Evolutionary conservation across 1,140 invertebrate genomes (phyloP).

Genomic region (Pachyrhynchus sulphureomaculatus): DNA sequence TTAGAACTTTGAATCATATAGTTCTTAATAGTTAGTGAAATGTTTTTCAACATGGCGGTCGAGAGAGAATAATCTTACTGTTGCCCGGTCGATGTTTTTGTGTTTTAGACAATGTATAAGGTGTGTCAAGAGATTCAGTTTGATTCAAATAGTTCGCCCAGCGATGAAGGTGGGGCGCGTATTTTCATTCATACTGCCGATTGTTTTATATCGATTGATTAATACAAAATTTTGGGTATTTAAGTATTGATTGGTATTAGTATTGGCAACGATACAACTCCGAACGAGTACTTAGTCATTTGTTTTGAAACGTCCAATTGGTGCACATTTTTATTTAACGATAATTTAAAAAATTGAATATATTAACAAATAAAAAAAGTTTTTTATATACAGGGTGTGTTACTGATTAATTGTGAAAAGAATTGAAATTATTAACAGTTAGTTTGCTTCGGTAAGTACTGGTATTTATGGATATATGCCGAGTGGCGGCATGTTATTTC

Average conservation of each 20-base stretch:
- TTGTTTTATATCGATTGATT: constrained; percentile 2
- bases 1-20: constrained; percentile 47
- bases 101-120: constrained; percentile 45
- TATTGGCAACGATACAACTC: not conserved
- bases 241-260: not conserved
- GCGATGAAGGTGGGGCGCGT: constrained; percentile 36
- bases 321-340: no score
- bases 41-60: constrained; percentile 41
- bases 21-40: constrained; percentile 42
- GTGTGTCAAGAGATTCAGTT: constrained; percentile 49
- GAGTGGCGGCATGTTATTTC: no score
- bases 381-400: no score
- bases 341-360: no score
- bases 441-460: no score
- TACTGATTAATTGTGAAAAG: no score
- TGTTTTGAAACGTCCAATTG: no score
- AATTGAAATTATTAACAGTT: no score
- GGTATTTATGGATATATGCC: no score
- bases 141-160: constrained; percentile 27
- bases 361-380: no score
- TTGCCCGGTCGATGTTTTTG: constrained; percentile 36
- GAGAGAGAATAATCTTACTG: constrained; percentile 31
- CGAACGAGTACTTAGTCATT: not conserved
- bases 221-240: constrained; percentile 1
- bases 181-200: constrained; percentile 12